A percentile compares a stretch with the other conserved stretches of the same genome.
Conservation (phyloP, 2,797 vertebrate species). For the Chelon labrosus region DNA sequence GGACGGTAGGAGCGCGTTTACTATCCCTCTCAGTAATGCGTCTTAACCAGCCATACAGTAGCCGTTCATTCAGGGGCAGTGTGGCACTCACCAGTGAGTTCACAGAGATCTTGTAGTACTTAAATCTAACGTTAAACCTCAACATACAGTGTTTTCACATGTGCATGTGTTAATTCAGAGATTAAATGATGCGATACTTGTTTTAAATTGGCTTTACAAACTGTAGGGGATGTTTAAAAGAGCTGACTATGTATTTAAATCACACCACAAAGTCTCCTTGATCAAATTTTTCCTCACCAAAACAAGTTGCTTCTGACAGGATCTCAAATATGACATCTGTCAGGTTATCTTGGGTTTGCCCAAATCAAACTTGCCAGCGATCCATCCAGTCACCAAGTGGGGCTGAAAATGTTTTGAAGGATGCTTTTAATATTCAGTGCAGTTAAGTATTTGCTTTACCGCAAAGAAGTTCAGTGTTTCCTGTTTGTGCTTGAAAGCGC, state of each 20-base stretch:
- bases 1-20: constrained; percentile 82
- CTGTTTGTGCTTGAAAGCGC: constrained; percentile 2
- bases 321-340: constrained; percentile 3
- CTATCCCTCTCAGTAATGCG: neutral
- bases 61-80: neutral
- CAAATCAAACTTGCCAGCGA: constrained; percentile 18
- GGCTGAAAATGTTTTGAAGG: constrained; percentile 40
- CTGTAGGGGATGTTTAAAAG: too few species aligned
- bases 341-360: neutral
- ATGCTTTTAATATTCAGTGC: neutral
- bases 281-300: neutral
- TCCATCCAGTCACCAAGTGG: constrained; percentile 11
- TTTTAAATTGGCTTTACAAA: neutral
- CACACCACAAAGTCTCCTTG: too few species aligned
- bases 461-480: constrained; percentile 13
- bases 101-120: neutral
- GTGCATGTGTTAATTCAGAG: neutral
- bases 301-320: constrained; percentile 6
- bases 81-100: neutral
- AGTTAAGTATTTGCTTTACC: constrained; percentile 2
- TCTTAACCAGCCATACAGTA: neutral
- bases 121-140: neutral
- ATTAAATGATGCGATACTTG: neutral
- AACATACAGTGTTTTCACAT: neutral
- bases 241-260: neutral